Conservation (phyloP, 2,797 vertebrate species). For the Brotogeris chrysoptera region DNA sequence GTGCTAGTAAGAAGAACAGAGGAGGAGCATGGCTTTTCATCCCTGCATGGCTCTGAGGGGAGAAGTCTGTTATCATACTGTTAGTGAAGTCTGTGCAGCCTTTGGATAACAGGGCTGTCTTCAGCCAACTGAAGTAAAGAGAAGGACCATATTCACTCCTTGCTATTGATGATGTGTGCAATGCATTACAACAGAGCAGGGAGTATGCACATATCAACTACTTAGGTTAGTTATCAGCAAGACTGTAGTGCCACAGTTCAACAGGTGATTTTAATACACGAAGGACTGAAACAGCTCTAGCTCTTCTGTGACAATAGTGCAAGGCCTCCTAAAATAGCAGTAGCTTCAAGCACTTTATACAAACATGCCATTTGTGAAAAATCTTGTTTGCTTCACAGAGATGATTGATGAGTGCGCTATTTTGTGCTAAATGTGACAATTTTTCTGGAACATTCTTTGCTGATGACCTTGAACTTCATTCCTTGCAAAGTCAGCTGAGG, state of each 20-base stretch:
- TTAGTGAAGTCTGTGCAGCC: not conserved
- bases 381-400: constrained; percentile 7
- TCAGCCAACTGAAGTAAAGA: not conserved
- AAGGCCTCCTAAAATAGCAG: constrained; percentile 22
- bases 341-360: not conserved
- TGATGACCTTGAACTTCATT: constrained; percentile 18
- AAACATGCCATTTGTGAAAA: constrained; percentile 29
- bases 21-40: not conserved
- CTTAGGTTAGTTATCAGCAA: not conserved
- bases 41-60: not conserved
- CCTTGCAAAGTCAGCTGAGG: not conserved
- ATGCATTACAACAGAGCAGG: not conserved
- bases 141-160: not conserved
- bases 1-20: not conserved
- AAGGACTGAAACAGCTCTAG: not conserved
- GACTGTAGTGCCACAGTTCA: not conserved
- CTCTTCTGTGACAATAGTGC: not conserved
- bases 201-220: not conserved
- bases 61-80: not conserved
- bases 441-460: constrained; percentile 50
- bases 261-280: not conserved
- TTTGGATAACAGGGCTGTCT: not conserved
- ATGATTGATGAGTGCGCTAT: constrained; percentile 25
- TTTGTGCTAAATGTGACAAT: constrained; percentile 39
- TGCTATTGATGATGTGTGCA: not conserved